These are phyloP conservation scores for Tachyglossus aculeatus DNA, from an alignment of 2,797 vertebrate genomes.

Conservation along the genomic window DNA sequence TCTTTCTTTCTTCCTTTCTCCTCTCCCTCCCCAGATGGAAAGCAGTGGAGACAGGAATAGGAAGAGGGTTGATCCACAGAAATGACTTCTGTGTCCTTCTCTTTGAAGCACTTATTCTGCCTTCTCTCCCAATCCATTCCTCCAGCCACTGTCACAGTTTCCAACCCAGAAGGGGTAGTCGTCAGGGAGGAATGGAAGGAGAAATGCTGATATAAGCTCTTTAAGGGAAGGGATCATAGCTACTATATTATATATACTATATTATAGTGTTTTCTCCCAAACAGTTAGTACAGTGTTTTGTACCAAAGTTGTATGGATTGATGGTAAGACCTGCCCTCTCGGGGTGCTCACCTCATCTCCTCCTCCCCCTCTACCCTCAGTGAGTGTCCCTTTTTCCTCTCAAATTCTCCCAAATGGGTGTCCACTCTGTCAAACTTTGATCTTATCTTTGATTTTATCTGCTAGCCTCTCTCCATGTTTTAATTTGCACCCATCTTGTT, in stretches of 20 bases:
- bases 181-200: too few species aligned
- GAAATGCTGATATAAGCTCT: neutral
- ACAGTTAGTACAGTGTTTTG: neutral
- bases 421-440: too few species aligned
- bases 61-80: too few species aligned
- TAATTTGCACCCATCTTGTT: too few species aligned
- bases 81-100: neutral
- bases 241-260: too few species aligned
- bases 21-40: too few species aligned
- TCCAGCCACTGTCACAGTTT: neutral
- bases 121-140: neutral
- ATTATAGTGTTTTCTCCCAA: neutral
- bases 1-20: too few species aligned
- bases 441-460: too few species aligned
- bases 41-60: too few species aligned
- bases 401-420: too few species aligned
- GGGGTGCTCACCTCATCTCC: neutral
- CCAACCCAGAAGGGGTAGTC: too few species aligned
- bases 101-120: neutral
- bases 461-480: too few species aligned
- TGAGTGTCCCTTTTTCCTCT: neutral
- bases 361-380: neutral
- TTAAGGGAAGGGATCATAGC: neutral
- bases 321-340: neutral
- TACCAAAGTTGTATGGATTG: neutral